Conservation (phyloP, 2,888 invertebrate genomes). For the Ochropacha duplaris region DNA sequence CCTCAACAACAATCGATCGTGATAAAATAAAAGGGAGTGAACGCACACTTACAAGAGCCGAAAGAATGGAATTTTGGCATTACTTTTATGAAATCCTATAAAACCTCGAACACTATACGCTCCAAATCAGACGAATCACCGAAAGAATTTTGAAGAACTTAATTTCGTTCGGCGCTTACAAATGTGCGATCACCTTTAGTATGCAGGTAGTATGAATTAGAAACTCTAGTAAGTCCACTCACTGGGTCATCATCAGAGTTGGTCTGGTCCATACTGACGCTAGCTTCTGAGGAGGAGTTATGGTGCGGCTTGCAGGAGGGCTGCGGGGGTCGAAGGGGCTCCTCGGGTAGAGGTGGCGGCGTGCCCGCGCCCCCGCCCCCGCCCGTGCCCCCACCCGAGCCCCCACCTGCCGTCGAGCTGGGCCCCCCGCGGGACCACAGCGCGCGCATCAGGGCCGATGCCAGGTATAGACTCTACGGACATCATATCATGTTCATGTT, state of each 20-base stretch:
- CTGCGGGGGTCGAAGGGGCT: conserved; percentile 76
- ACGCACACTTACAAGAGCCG: no score
- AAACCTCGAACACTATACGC: no score
- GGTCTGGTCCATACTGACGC: conserved; percentile 90
- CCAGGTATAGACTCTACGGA: conserved; percentile 90
- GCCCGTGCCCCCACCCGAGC: conserved; percentile 55
- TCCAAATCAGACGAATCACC: no score
- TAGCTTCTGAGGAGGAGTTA: conserved; percentile 89
- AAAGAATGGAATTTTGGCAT: no score
- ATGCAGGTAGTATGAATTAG: no score
- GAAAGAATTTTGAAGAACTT: no score
- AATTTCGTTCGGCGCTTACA: no score
- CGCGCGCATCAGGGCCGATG: conserved; percentile 94
- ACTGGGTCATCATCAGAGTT: conserved; percentile 90
- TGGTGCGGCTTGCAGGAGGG: conserved; percentile 74
- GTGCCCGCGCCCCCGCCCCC: conserved; percentile 47
- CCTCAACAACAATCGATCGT: no score
- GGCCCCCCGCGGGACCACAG: conserved; percentile 91
- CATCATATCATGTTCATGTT: no score
- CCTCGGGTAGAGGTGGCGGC: conserved; percentile 68
- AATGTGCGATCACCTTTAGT: no score
- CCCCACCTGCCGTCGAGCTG: conserved; percentile 56
- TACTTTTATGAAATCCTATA: no score
- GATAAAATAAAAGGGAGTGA: no score
- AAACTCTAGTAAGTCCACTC: conserved; percentile 24